Percentiles rank a stretch among this genome's conserved stretches.
These are phyloP conservation scores for Diplosoma virens DNA, from an alignment of 23 tunicate genomes.

Conservation along the genomic window DNA sequence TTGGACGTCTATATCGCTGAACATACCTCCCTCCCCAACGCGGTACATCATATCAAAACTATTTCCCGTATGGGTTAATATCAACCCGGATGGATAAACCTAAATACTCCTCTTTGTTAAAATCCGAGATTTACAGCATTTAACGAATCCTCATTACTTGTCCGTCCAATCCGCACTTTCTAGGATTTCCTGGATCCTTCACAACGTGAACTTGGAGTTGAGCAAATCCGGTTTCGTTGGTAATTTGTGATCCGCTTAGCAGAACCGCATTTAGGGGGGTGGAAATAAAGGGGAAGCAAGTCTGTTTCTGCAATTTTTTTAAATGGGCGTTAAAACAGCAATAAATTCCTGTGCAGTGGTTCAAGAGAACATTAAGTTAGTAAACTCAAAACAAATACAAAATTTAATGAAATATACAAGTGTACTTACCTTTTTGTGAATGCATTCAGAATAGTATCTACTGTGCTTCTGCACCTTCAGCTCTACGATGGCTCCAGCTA, in stretches of 20 bases:
- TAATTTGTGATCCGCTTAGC: not conserved
- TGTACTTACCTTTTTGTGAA: not conserved
- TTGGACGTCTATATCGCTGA: not conserved
- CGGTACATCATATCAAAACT: not conserved
- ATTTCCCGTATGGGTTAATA: not conserved
- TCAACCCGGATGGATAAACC: constrained; percentile 33
- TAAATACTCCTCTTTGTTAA: too few species aligned
- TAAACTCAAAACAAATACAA: not conserved
- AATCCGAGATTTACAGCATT: too few species aligned
- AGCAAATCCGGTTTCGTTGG: constrained; percentile 30
- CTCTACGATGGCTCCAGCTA: constrained; percentile 19
- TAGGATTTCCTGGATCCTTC: constrained; percentile 33
- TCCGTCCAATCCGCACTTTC: constrained; percentile 49
- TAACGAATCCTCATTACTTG: too few species aligned
- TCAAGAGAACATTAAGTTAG: not conserved
- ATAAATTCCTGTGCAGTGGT: too few species aligned
- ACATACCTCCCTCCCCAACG: constrained; percentile 48
- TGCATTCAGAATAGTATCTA: not conserved
- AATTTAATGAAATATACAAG: not conserved
- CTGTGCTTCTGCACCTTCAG: not conserved
- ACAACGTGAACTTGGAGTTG: constrained; percentile 20
- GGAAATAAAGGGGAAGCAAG: constrained; percentile 13
- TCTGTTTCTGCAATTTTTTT: too few species aligned
- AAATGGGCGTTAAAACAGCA: too few species aligned
- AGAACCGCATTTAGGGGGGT: not conserved